phyloP scores from a whole-genome alignment of 1,140 invertebrate genomes.

The Homarus americanus region DNA sequence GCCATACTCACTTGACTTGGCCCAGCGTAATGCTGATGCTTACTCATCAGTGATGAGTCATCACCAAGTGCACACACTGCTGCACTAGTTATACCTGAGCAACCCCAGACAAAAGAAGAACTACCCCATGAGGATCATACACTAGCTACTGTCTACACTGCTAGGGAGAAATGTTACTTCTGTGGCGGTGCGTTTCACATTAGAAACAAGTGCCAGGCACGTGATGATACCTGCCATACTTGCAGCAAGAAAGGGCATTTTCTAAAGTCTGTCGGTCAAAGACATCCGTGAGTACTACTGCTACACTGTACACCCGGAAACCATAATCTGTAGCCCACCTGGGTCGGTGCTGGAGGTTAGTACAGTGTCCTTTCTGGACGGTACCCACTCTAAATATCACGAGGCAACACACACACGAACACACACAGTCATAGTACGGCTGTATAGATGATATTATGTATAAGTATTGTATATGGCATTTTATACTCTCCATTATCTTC shows the following conservation, averaged over 20 bases:
- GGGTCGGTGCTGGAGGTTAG: too few relatives aligned
- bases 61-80: neutral
- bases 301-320: slow-evolving; percentile 11
- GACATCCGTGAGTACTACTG: neutral
- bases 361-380: too few relatives aligned
- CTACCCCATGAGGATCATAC: neutral
- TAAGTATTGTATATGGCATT: too few relatives aligned
- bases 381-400: too few relatives aligned
- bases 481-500: too few relatives aligned
- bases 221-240: slow-evolving; percentile 24
- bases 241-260: slow-evolving; percentile 38
- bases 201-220: neutral
- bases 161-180: slow-evolving; percentile 19
- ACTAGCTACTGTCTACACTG: slow-evolving; percentile 9
- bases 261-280: slow-evolving; percentile 3
- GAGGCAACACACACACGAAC: too few relatives aligned
- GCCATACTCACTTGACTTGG: slow-evolving; percentile 29
- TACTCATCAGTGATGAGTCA: too few relatives aligned
- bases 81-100: slow-evolving; percentile 5
- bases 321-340: too few relatives aligned
- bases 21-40: slow-evolving; percentile 21
- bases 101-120: neutral
- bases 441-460: too few relatives aligned
- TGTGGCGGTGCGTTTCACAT: slow-evolving; percentile 4
- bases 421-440: too few relatives aligned